Evolutionary conservation across 2,888 invertebrate genomes (phyloP), one percentile per base, ranked within the genome.

Genomic region (Miltochrista miniata): DNA sequence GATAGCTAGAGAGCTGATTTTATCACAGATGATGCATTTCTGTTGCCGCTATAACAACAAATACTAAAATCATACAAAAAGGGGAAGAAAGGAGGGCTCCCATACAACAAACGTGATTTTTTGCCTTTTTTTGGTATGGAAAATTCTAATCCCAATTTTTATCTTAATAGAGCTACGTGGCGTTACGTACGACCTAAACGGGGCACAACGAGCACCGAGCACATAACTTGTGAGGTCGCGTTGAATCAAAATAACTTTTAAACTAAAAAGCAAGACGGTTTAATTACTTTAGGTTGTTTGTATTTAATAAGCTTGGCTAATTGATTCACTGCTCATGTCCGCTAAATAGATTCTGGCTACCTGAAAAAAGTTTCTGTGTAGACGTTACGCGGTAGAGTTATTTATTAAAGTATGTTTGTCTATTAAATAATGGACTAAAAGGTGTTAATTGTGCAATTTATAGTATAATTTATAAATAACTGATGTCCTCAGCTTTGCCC

Each of bases 231-330:
- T 30, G 34, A 38, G 37, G 43, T 47, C 38, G 18, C 15, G 10
- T 3, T 24, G 12, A 9, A 48, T 13, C 11, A 48, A 36, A 43
- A 48, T 46, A 39, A 46, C 30, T 38, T 39, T 35, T 30, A 12
- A 46, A 39, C 37, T 18, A 38, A 45, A 43, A 18, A 43, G 12
- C 12, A 18, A 12, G 13, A 24, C 13, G 33, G 18, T 7, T 15
- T 45, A 45, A 45, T 35, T 44, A 44, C 24, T 44, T 29, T 11
- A 29, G 13, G 24, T 44, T 35, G 24, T 35, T 29, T 44, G 44
- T 44, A 35, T 44, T 29, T 44, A 44, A 44, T 35, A 44, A 35
- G 44, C 35, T 45, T 45, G 4, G 29, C 45, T 45, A 36, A 37
- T 45, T 37, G 11, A 30, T 15, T 33, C 30, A 33, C 33, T 37